Evolutionary conservation across 2,888 invertebrate genomes (phyloP).

Genomic region (Pantelozetes paolii): DNA sequence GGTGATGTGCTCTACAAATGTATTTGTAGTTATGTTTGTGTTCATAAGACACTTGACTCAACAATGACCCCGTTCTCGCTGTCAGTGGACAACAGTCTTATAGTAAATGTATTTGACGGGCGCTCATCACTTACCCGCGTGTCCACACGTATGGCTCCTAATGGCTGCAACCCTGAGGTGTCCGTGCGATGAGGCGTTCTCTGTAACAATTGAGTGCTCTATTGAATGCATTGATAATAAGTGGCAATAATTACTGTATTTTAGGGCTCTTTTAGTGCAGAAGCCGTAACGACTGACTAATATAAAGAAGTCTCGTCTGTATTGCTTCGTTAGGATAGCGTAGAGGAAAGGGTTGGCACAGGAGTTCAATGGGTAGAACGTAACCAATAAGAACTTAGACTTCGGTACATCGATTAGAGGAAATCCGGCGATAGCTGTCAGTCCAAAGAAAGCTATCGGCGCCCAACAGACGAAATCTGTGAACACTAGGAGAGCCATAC

Average conservation of each 20-base stretch:
- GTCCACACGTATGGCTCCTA: constrained; percentile 1
- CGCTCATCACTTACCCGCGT: neutral
- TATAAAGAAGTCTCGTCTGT: constrained; percentile 68
- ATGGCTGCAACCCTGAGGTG: neutral
- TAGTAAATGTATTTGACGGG: neutral
- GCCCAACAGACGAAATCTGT: constrained; percentile 65
- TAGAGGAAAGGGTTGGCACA: constrained; percentile 90
- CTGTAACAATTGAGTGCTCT: no score
- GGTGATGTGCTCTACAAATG: constrained; percentile 35
- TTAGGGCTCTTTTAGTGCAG: constrained; percentile 46
- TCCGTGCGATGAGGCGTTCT: constrained; percentile 44
- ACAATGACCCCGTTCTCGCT: constrained; percentile 34
- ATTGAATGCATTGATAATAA: no score
- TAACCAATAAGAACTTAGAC: constrained; percentile 68
- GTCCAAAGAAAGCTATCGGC: constrained; percentile 77
- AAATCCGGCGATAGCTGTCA: constrained; percentile 76
- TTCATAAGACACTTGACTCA: constrained; percentile 41
- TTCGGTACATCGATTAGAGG: constrained; percentile 72
- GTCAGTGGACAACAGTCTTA: neutral
- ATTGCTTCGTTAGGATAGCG: constrained; percentile 81
- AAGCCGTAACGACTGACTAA: constrained; percentile 62
- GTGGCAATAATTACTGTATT: no score
- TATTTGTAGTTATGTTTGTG: constrained; percentile 37
- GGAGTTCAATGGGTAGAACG: constrained; percentile 85
- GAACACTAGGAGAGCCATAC: constrained; percentile 82